Evolutionary conservation across 2,888 invertebrate species (phyloP), one percentile per base, ranked within the genome.

Genomic region (Chelonus formosanus): DNA sequence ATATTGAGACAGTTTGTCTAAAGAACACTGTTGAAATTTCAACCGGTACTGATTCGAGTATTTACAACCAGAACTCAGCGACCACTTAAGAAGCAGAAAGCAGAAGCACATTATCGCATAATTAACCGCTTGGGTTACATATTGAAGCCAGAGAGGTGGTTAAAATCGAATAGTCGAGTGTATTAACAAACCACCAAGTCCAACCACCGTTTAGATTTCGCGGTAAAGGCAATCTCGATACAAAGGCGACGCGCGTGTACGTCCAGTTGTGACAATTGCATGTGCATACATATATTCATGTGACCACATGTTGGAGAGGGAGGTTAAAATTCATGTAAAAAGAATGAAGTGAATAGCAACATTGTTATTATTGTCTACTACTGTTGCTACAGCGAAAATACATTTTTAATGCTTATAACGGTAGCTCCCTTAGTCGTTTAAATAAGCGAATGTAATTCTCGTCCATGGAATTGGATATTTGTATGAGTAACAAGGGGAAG

Each of bases 321-420:
- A 10, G 4, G 54, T 10, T 8, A 35, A 35, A n/a, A n/a, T 32
- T 36, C 32, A 32, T 31, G 36, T 5, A 35, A n/a, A 54, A 10
- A 36, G 10, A 54, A 54, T 2, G 10, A 40, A 5, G 31, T 31
- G 50, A 50, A 32, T 50, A 50, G 32, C 20, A 50, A 40, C 34
- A 57, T 43, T 44, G 32, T 31, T 61, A n/a, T 61, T 44, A 34
- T 61, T 52, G 60, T 52, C 32, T 36, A 7, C 34, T 35, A 48
- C 35, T 53, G 55, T 55, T n/a, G 3, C 5, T 10, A n/a, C 20
- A 43, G 32, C 4, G 31, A 34, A 32, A 32, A 40, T 52, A 61
- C 6, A 53, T 53, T 76, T 76, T 77, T 76, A 77, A 77, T 75
- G 74, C 68, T 67, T 69, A 65, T 72, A 74, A 76, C 75, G 74